These are phyloP conservation scores for Yponomeuta evonymella DNA, from an alignment of 2,888 invertebrate genomes.

Conservation along the genomic window DNA sequence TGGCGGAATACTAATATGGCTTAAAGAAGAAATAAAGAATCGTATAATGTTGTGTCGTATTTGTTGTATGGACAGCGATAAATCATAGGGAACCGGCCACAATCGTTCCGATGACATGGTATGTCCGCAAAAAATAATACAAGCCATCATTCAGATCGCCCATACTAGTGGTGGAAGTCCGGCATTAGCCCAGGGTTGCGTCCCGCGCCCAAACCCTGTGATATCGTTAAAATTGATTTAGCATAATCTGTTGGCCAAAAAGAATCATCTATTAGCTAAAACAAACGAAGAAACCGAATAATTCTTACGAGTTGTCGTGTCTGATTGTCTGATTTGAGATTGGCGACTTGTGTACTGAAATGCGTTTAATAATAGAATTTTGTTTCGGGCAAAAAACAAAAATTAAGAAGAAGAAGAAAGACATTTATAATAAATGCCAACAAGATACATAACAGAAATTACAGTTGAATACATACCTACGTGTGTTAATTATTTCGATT, in stretches of 20 bases:
- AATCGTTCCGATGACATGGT: slow-evolving; percentile 75
- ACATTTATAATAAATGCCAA: too few species aligned
- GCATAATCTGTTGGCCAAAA: not conserved
- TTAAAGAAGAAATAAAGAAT: slow-evolving; percentile 75
- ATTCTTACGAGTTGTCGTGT: too few species aligned
- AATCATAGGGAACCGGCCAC: slow-evolving; percentile 74
- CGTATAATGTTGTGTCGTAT: slow-evolving; percentile 73
- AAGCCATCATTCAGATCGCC: slow-evolving; percentile 70
- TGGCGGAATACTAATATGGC: slow-evolving; percentile 73
- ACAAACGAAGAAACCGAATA: too few species aligned
- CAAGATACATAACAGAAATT: too few species aligned
- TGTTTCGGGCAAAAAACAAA: too few species aligned
- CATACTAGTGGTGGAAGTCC: slow-evolving; percentile 68
- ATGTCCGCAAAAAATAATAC: slow-evolving; percentile 72
- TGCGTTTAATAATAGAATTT: too few species aligned
- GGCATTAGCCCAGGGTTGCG: slow-evolving; percentile 47
- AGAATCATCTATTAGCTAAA: too few species aligned
- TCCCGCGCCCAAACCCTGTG: not conserved
- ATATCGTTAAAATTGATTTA: not conserved
- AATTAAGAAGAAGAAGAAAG: too few species aligned
- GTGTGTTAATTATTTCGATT: too few species aligned
- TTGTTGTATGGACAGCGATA: slow-evolving; percentile 75
- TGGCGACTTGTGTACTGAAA: too few species aligned
- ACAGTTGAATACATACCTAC: too few species aligned
- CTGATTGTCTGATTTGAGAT: too few species aligned